Percentiles rank a stretch among this genome's conserved stretches.
Conservation (phyloP, 92 coral and sea anemone species). For the Epizoanthus illoricatus region DNA sequence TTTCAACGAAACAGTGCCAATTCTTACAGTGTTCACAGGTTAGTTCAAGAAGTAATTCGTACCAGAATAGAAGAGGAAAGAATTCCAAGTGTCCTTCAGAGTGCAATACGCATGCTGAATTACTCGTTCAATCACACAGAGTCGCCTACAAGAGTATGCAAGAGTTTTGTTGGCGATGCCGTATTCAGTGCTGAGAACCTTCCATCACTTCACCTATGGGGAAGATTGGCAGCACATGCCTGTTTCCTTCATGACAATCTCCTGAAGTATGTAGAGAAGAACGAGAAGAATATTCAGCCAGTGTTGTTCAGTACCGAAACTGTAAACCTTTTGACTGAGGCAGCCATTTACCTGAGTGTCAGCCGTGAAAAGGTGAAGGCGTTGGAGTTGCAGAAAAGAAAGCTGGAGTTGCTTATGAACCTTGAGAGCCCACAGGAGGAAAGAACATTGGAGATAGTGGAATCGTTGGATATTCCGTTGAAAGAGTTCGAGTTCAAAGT, state of each 20-base stretch:
- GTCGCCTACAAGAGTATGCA: conserved; percentile 60
- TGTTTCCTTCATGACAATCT: conserved; percentile 59
- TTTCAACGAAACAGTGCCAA: conserved; percentile 59
- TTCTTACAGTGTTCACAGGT: conserved; percentile 79
- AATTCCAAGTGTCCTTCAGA: conserved; percentile 40
- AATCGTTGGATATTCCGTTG: conserved; percentile 60
- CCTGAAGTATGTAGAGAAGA: conserved; percentile 21
- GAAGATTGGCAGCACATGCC: conserved; percentile 65
- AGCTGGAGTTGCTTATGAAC: conserved; percentile 49
- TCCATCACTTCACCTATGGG: conserved; percentile 75
- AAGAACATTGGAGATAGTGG: conserved; percentile 27
- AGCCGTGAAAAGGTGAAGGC: conserved; percentile 74
- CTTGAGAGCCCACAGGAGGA: conserved; percentile 19
- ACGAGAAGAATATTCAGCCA: background rate
- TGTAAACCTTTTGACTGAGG: conserved; percentile 57
- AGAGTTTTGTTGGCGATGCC: conserved; percentile 43
- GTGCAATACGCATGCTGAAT: conserved; percentile 63
- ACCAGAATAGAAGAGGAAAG: conserved; percentile 39
- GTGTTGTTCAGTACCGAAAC: conserved; percentile 57
- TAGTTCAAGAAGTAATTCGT: conserved; percentile 89
- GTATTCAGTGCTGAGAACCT: conserved; percentile 40
- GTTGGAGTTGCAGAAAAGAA: conserved; percentile 49
- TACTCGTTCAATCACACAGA: conserved; percentile 60
- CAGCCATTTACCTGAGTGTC: conserved; percentile 57
- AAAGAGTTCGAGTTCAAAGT: conserved; percentile 51